These are phyloP conservation scores for Netelia virgata DNA, from an alignment of 2,888 invertebrate species.

Conservation along the genomic window DNA sequence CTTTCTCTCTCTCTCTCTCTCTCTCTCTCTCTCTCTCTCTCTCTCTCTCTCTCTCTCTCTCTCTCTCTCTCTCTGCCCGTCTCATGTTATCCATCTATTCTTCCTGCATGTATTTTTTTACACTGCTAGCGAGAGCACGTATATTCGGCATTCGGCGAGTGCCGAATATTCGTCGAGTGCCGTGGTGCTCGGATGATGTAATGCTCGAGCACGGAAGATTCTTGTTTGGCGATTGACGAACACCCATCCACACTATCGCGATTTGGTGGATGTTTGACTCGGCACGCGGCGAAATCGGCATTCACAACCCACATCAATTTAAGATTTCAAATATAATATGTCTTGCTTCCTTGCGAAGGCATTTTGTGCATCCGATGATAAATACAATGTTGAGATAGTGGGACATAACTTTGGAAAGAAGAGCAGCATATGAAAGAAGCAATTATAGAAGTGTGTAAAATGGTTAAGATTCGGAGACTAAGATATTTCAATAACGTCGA, in stretches of 20 bases:
- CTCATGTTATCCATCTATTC: slow-evolving; percentile 40
- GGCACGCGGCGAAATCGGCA: too few species aligned
- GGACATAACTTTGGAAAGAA: slow-evolving; percentile 4
- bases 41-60: background rate
- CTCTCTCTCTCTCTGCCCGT: background rate
- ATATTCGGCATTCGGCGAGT: too few species aligned
- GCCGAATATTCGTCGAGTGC: too few species aligned
- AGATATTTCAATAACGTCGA: background rate
- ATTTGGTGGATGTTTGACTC: too few species aligned
- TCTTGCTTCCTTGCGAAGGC: background rate
- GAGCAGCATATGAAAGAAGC: background rate
- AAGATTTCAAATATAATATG: slow-evolving; percentile 29
- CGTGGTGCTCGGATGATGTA: too few species aligned
- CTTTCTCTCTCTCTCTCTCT: background rate
- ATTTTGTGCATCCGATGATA: slow-evolving; percentile 24
- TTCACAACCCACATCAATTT: slow-evolving; percentile 49
- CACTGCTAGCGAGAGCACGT: slow-evolving; percentile 21
- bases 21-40: background rate
- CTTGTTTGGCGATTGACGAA: too few species aligned
- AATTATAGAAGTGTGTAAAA: background rate
- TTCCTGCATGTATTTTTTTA: slow-evolving; percentile 27
- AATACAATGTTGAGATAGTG: slow-evolving; percentile 18
- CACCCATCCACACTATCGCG: too few species aligned
- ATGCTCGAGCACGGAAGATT: too few species aligned
- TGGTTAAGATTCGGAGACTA: background rate